A percentile compares a stretch with the other conserved stretches of the same genome.
Evolutionary conservation across 2,113 vertebrate species (phyloP).

Genomic region (Sinocyclocheilus anophthalmus): DNA sequence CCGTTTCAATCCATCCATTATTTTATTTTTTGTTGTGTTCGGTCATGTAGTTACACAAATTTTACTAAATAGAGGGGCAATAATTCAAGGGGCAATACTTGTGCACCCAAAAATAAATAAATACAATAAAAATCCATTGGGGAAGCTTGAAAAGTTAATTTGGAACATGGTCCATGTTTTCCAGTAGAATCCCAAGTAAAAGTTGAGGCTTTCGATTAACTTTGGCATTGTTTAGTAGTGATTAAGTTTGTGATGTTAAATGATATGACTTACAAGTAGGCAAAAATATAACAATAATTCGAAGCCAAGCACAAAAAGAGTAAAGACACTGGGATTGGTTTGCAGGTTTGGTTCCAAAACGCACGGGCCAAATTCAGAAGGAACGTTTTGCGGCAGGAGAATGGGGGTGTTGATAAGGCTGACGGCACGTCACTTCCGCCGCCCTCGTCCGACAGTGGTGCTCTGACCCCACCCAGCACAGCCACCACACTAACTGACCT

Average conservation of each 20-base stretch:
- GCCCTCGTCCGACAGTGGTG: conserved; percentile 97
- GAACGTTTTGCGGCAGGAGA: conserved; percentile 99
- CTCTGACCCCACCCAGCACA: conserved; percentile 95
- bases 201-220: conserved; percentile 29
- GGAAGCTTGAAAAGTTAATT: conserved; percentile 2
- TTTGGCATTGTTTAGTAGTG: conserved; percentile 51
- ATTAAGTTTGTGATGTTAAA: conserved; percentile 60
- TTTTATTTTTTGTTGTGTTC: neutral
- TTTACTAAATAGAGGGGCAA: neutral
- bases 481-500: conserved; percentile 99
- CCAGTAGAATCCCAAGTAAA: conserved; percentile 10
- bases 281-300: conserved; percentile 65
- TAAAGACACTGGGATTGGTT: conserved; percentile 99
- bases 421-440: conserved; percentile 96
- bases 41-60: conserved; percentile 10
- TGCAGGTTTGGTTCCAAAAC: conserved; percentile 99
- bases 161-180: conserved; percentile 21
- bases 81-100: conserved; percentile 42
- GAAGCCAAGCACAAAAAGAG: conserved; percentile 74
- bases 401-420: conserved; percentile 99
- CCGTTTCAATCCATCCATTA: conserved; percentile 21
- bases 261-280: conserved; percentile 18
- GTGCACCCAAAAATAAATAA: neutral
- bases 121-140: neutral
- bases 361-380: conserved; percentile 99